These are phyloP conservation scores for Tetramorium bicarinatum DNA, from an alignment of 2,888 invertebrate genomes.

Conservation along the genomic window DNA sequence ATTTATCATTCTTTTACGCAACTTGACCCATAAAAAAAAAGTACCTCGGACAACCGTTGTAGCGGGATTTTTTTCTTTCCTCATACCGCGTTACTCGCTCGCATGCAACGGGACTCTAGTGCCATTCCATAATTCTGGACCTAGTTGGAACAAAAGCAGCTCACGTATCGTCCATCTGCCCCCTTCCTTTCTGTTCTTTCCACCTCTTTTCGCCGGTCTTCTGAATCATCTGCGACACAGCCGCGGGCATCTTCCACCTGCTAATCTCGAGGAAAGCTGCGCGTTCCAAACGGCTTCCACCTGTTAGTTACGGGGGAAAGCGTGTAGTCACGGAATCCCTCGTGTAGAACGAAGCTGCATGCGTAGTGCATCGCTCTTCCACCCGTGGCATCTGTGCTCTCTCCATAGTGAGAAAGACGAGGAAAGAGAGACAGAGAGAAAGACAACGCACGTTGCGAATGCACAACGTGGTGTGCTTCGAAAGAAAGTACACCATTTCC, in stretches of 20 bases:
- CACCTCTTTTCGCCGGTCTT: constrained; percentile 43
- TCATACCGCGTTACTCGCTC: constrained; percentile 15
- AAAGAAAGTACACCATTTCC: constrained; percentile 47
- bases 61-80: constrained; percentile 32
- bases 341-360: constrained; percentile 67
- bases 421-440: not conserved
- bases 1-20: not conserved
- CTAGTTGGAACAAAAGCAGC: constrained; percentile 37
- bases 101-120: constrained; percentile 32
- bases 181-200: constrained; percentile 41
- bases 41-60: constrained; percentile 16
- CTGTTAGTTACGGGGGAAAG: constrained; percentile 75
- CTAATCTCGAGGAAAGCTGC: constrained; percentile 75
- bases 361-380: constrained; percentile 51
- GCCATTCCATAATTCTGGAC: constrained; percentile 48
- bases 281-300: constrained; percentile 72
- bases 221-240: constrained; percentile 65
- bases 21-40: constrained; percentile 19
- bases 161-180: constrained; percentile 66
- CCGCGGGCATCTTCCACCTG: constrained; percentile 70
- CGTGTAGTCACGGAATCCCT: constrained; percentile 70
- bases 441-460: not conserved
- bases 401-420: not conserved
- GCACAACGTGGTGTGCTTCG: constrained; percentile 33
- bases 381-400: constrained; percentile 58